A percentile compares a stretch with the other conserved stretches of the same genome.
These are phyloP conservation scores for Pituophis catenifer DNA, from an alignment of 2,113 vertebrate genomes.

Conservation along the genomic window DNA sequence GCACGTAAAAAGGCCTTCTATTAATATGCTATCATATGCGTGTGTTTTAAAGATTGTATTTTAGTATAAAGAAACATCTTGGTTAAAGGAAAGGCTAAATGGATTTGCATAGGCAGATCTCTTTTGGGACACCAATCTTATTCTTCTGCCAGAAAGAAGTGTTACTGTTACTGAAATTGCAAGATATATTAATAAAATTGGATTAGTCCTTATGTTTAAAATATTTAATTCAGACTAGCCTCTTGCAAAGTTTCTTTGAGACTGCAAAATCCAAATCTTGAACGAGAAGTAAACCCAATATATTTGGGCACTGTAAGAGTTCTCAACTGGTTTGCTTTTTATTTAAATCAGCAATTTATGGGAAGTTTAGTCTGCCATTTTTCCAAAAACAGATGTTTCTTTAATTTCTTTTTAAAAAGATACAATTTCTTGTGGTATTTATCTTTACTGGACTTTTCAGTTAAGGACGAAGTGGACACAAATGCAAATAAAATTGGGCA, in stretches of 20 bases:
- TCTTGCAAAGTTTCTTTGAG: neutral
- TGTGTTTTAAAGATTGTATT: constrained; percentile 37
- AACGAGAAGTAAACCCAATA: neutral
- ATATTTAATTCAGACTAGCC: neutral
- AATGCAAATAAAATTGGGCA: neutral
- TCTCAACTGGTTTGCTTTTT: neutral
- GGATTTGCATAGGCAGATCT: neutral
- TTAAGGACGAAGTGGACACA: neutral
- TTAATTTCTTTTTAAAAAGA: neutral
- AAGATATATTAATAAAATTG: neutral
- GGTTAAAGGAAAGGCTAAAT: neutral
- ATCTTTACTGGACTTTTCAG: neutral
- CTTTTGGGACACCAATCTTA: neutral
- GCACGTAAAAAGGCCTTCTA: constrained; percentile 13
- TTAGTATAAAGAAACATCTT: constrained; percentile 19
- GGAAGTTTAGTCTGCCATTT: neutral
- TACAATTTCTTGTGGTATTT: neutral
- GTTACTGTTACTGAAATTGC: neutral
- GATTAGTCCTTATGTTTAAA: neutral
- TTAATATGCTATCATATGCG: constrained; percentile 44
- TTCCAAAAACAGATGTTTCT: neutral
- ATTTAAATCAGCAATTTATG: neutral
- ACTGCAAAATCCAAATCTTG: neutral
- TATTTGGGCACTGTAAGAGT: neutral
- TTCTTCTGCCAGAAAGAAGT: neutral